phyloP scores from a whole-genome alignment of 2,113 vertebrate species.

The Embiotoca jacksoni region DNA sequence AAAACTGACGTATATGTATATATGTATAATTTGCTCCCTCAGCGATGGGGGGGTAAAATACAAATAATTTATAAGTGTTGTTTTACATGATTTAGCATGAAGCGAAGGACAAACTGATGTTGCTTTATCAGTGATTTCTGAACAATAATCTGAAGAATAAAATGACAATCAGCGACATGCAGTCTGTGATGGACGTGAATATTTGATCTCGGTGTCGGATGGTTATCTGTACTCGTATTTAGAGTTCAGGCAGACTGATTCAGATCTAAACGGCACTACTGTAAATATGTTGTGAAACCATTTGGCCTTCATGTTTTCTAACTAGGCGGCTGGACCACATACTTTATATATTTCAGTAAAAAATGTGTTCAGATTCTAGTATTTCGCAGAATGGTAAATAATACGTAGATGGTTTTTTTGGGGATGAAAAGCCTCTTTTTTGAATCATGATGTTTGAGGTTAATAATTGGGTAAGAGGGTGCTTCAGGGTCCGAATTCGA shows the following conservation, averaged over 20 bases:
- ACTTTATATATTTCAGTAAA: constrained; percentile 4
- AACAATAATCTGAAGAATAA: constrained; percentile 17
- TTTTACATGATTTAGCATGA: neutral
- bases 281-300: neutral
- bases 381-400: constrained; percentile 13
- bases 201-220: too few species aligned
- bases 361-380: neutral
- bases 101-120: constrained; percentile 30
- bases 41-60: neutral
- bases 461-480: neutral
- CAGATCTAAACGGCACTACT: neutral
- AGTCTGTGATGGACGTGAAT: neutral
- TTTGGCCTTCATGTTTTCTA: neutral
- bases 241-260: too few species aligned
- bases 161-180: neutral
- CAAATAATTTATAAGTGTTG: constrained; percentile 8
- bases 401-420: neutral
- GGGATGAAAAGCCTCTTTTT: neutral
- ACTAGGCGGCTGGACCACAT: neutral
- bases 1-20: neutral
- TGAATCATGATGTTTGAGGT: too few species aligned
- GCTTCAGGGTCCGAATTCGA: too few species aligned
- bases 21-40: neutral
- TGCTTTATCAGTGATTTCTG: constrained; percentile 14
- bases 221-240: too few species aligned